A percentile compares a stretch with the other conserved stretches of the same genome.
Conservation (phyloP, 2,797 vertebrate genomes). For the Hydrocynus forskahlii region DNA sequence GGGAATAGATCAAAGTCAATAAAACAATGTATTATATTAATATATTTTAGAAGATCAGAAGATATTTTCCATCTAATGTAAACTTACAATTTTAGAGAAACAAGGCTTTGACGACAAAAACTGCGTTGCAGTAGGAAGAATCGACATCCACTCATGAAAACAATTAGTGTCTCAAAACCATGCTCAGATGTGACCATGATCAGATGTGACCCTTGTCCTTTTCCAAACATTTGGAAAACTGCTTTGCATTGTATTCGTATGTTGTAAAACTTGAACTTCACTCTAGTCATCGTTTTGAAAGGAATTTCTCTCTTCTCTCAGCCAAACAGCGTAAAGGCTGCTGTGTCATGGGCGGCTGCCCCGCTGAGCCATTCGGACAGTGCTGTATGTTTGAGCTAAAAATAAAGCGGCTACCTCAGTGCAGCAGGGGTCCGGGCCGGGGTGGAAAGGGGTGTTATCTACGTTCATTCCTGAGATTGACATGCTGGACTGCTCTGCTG, state of each 20-base stretch:
- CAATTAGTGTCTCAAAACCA: too few species aligned
- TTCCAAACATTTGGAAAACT: neutral
- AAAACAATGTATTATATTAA: too few species aligned
- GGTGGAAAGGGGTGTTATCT: constrained; percentile 10
- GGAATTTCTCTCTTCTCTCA: neutral
- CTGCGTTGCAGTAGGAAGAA: too few species aligned
- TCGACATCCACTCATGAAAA: too few species aligned
- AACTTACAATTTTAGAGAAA: too few species aligned
- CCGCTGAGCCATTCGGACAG: constrained; percentile 50
- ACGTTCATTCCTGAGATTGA: constrained; percentile 35
- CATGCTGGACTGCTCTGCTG: neutral
- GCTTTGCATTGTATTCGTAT: neutral
- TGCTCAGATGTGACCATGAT: too few species aligned
- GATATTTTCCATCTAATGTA: too few species aligned
- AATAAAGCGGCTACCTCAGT: constrained; percentile 47
- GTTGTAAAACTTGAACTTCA: neutral
- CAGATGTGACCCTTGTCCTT: neutral
- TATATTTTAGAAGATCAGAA: too few species aligned
- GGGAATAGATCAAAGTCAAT: too few species aligned
- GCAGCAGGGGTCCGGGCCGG: constrained; percentile 17
- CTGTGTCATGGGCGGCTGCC: constrained; percentile 46
- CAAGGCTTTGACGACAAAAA: too few species aligned
- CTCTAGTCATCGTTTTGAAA: neutral
- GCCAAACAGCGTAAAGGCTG: constrained; percentile 16
- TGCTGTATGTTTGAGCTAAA: constrained; percentile 49